Evolutionary conservation across 2,888 invertebrate species (phyloP).

Genomic region (Cremastinae sp.): DNA sequence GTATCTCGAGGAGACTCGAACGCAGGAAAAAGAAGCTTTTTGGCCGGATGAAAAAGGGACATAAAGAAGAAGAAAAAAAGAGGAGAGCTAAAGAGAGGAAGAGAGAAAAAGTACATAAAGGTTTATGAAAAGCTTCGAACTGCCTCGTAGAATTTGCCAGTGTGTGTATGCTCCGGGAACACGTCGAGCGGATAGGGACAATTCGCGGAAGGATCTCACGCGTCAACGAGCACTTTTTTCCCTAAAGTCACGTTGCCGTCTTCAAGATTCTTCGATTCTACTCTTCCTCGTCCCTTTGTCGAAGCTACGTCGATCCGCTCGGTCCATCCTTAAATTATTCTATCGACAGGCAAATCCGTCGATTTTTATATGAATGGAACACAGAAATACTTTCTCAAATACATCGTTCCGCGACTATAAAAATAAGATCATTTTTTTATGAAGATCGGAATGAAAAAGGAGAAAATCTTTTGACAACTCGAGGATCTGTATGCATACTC

Average conservation of each 20-base stretch:
- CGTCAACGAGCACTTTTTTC: constrained; percentile 39
- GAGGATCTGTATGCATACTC: no score
- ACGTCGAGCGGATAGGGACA: constrained; percentile 18
- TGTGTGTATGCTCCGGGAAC: constrained; percentile 26
- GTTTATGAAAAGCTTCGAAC: constrained; percentile 49
- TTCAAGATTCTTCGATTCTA: constrained; percentile 42
- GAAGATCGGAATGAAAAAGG: no score
- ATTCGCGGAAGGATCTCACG: constrained; percentile 45
- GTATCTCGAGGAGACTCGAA: constrained; percentile 38
- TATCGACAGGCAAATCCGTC: no score
- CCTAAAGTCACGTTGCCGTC: constrained; percentile 27
- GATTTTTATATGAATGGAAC: no score
- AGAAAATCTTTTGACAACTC: no score
- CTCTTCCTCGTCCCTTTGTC: constrained; percentile 6
- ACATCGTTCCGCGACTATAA: no score
- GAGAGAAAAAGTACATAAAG: constrained; percentile 3
- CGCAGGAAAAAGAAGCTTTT: constrained; percentile 27
- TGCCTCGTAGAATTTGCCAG: constrained; percentile 50
- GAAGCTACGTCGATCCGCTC: not conserved
- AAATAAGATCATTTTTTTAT: no score
- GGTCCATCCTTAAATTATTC: constrained; percentile 33
- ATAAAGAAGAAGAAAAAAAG: constrained; percentile 7
- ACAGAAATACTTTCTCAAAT: no score
- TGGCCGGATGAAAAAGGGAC: constrained; percentile 26
- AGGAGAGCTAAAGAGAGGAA: constrained; percentile 3